These are phyloP conservation scores for Sarcophaga rosellei DNA, from an alignment of 2,888 invertebrate species.

Conservation along the genomic window DNA sequence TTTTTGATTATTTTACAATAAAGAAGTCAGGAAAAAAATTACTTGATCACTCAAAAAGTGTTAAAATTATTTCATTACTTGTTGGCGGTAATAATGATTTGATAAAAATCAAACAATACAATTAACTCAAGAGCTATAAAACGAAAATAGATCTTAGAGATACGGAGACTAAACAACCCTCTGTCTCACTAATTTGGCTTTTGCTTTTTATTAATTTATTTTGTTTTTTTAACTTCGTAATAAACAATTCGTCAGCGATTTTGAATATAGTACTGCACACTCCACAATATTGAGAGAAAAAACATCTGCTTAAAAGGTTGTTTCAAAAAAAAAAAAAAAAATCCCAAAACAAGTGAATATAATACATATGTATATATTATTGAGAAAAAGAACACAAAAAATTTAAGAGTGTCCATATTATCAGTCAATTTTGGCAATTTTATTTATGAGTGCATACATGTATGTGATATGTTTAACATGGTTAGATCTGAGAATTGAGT, in stretches of 20 bases:
- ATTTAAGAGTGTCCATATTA: neutral
- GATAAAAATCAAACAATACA: neutral
- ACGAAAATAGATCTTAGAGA: neutral
- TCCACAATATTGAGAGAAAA: neutral
- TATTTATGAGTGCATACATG: neutral
- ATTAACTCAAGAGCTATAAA: constrained; percentile 8
- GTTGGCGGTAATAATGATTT: neutral
- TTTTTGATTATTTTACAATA: neutral
- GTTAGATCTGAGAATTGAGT: constrained; percentile 16
- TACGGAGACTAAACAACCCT: neutral
- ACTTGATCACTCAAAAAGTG: neutral
- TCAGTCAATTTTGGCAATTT: neutral
- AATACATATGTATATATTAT: too few species aligned
- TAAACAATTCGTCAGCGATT: neutral
- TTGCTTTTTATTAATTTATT: neutral
- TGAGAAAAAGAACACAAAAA: neutral
- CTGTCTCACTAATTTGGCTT: neutral
- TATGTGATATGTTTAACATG: neutral
- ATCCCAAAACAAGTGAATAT: neutral
- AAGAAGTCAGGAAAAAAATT: neutral
- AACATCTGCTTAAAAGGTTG: constrained; percentile 13
- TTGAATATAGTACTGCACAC: too few species aligned
- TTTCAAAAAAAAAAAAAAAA: neutral
- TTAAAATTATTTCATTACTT: neutral
- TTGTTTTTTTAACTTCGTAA: neutral